These are phyloP conservation scores for Mimas tiliae DNA, from an alignment of 2,888 invertebrate genomes.

Conservation along the genomic window DNA sequence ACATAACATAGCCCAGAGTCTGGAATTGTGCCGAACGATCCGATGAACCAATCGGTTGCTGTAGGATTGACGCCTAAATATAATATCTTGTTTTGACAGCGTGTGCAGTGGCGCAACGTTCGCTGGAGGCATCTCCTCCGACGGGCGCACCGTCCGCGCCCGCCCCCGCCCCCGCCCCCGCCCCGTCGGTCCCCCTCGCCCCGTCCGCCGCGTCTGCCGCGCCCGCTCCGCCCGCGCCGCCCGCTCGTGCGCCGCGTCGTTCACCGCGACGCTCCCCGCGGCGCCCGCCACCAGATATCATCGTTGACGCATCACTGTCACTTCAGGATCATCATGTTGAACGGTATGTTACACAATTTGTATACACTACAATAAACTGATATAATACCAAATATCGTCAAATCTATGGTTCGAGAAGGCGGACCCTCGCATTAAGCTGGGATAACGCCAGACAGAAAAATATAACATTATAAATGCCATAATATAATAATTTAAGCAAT, in stretches of 20 bases:
- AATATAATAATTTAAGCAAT: too few species aligned
- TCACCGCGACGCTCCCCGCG: slow-evolving; percentile 67
- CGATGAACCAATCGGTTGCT: too few species aligned
- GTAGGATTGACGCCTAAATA: too few species aligned
- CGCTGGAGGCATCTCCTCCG: slow-evolving; percentile 6
- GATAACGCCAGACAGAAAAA: too few species aligned
- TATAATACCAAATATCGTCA: too few species aligned
- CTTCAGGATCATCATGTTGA: slow-evolving; percentile 47
- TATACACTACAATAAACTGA: too few species aligned
- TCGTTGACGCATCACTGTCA: slow-evolving; percentile 74
- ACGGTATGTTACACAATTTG: background rate
- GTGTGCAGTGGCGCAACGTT: slow-evolving; percentile 19
- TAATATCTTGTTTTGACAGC: slow-evolving; percentile 10
- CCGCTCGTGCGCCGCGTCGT: slow-evolving; percentile 73
- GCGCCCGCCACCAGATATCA: slow-evolving; percentile 59
- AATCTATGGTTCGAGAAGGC: too few species aligned
- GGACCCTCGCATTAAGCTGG: too few species aligned
- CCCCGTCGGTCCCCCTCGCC: slow-evolving; percentile 46
- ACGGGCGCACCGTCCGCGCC: background rate
- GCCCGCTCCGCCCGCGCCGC: slow-evolving; percentile 69
- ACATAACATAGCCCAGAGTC: too few species aligned
- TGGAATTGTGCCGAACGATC: too few species aligned
- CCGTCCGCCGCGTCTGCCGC: background rate
- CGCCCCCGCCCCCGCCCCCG: slow-evolving; percentile 2
- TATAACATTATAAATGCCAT: too few species aligned